Conservation (phyloP, 2,888 invertebrate species). For the Agrotis exclamationis region DNA sequence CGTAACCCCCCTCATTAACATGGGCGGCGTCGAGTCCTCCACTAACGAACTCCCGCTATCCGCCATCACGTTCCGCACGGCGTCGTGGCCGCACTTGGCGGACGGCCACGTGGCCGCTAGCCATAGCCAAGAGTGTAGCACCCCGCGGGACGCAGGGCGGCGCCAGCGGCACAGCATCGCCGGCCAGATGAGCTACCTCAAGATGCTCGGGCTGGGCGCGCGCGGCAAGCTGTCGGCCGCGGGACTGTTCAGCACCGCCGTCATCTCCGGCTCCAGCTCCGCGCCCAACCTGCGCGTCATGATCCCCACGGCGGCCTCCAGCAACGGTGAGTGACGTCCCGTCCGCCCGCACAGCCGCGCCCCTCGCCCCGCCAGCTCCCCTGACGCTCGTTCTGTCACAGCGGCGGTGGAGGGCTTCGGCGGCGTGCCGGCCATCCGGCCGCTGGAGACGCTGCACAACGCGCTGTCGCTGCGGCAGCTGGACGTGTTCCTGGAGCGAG, state of each 20-base stretch:
- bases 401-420: slow-evolving; percentile 96
- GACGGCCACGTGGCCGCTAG: slow-evolving; percentile 30
- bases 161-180: slow-evolving; percentile 99
- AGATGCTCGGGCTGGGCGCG: slow-evolving; percentile 95
- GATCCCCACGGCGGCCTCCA: slow-evolving; percentile 94
- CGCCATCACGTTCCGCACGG: slow-evolving; percentile 87
- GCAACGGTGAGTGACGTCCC: slow-evolving; percentile 92
- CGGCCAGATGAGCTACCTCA: slow-evolving; percentile 98
- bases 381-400: slow-evolving; percentile 58
- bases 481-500: slow-evolving; percentile 96
- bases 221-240: slow-evolving; percentile 93
- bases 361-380: background rate
- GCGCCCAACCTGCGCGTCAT: slow-evolving; percentile 97
- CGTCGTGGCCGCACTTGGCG: slow-evolving; percentile 70
- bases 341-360: background rate
- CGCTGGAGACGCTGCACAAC: slow-evolving; percentile 99
- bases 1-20: slow-evolving; percentile 82
- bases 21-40: slow-evolving; percentile 91
- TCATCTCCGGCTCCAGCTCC: slow-evolving; percentile 98
- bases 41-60: slow-evolving; percentile 93
- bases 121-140: slow-evolving; percentile 69
- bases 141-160: slow-evolving; percentile 92
- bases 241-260: slow-evolving; percentile 98
- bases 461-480: slow-evolving; percentile 97
- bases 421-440: slow-evolving; percentile 98